Evolutionary conservation across 2,797 vertebrate species (phyloP).

Genomic region (Tokudaia muenninki): DNA sequence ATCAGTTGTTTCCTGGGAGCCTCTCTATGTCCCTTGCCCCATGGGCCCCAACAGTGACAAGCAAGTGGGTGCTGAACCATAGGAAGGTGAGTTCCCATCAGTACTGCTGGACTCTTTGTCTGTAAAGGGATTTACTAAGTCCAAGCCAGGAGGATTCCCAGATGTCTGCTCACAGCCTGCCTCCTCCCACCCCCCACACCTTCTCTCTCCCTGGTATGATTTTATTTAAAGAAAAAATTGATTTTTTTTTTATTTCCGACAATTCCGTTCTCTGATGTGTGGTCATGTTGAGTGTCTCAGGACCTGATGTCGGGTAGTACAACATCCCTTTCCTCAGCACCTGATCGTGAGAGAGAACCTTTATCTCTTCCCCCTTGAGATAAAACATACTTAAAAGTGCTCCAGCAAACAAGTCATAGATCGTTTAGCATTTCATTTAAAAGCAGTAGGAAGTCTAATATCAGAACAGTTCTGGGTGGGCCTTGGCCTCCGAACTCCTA

Average conservation of each 20-base stretch:
- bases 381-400: not conserved
- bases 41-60: too few species aligned
- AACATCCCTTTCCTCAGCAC: too few species aligned
- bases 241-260: not conserved
- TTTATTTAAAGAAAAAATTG: not conserved
- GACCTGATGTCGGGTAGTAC: fast-evolving
- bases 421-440: not conserved
- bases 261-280: not conserved
- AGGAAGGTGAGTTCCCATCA: not conserved
- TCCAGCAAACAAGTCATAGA: not conserved
- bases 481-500: not conserved
- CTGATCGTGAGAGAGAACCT: not conserved
- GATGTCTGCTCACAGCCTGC: not conserved
- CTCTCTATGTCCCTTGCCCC: not conserved
- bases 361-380: not conserved
- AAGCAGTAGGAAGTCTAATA: not conserved
- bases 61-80: not conserved
- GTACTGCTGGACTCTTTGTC: fast-evolving
- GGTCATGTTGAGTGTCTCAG: fast-evolving
- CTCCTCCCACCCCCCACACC: not conserved
- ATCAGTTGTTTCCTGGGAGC: not conserved
- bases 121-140: not conserved
- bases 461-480: not conserved
- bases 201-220: not conserved
- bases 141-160: too few species aligned